Conservation (phyloP, 2,797 vertebrate genomes). For the Falco concolor region DNA sequence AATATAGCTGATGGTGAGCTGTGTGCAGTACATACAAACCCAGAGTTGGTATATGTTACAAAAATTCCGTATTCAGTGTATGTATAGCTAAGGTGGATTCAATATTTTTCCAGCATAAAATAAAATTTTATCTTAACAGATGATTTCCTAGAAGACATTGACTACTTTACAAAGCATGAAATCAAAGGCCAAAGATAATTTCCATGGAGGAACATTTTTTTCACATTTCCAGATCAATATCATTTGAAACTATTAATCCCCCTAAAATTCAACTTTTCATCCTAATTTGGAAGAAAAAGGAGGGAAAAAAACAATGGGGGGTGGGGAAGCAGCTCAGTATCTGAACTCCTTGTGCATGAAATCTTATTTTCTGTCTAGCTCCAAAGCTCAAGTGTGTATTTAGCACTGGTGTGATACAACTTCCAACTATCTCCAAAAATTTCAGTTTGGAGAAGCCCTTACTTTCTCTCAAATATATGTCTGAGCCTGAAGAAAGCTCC, state of each 20-base stretch:
- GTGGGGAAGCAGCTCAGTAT: not conserved
- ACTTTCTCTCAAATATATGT: not conserved
- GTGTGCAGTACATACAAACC: not conserved
- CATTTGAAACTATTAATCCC: not conserved
- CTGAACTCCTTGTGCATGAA: not conserved
- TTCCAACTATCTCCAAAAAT: not conserved
- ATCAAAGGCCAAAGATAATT: not conserved
- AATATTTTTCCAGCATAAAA: not conserved
- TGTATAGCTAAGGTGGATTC: not conserved
- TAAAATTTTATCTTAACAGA: not conserved
- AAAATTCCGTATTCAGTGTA: not conserved
- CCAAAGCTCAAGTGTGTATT: not conserved
- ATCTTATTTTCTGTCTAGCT: not conserved
- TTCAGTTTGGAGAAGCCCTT: not conserved
- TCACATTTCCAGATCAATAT: not conserved
- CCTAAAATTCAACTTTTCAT: not conserved
- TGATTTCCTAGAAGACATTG: not conserved
- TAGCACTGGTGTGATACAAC: not conserved
- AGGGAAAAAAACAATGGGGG: not conserved
- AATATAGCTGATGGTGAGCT: conserved; percentile 86
- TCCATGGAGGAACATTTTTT: not conserved
- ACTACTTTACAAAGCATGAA: not conserved
- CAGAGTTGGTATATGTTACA: not conserved
- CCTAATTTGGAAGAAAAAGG: not conserved
- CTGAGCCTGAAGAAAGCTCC: not conserved